Evolutionary conservation across 2,797 vertebrate genomes (phyloP).

Genomic region (Spondyliosoma cantharus): DNA sequence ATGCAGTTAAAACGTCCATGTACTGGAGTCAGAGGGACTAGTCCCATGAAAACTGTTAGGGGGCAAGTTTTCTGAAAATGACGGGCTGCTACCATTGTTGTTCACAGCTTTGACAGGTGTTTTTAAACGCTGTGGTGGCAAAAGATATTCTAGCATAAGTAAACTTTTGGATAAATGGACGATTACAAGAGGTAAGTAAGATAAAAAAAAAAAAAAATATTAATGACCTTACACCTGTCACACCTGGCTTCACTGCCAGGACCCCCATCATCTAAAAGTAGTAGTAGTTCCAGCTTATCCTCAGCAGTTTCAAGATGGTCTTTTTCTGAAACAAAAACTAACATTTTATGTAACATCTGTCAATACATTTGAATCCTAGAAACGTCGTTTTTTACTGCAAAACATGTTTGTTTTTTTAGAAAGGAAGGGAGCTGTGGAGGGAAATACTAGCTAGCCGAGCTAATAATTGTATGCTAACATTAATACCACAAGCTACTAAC

Average conservation of each 20-base stretch:
- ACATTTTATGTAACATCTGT: neutral
- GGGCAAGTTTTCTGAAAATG: too few relatives aligned
- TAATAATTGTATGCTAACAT: neutral
- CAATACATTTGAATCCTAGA: neutral
- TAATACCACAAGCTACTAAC: neutral
- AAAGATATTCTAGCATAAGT: neutral
- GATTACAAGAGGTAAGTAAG: too few relatives aligned
- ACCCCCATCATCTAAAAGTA: too few relatives aligned
- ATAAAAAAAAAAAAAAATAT: neutral
- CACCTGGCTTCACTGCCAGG: neutral
- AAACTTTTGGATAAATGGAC: neutral
- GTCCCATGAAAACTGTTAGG: neutral
- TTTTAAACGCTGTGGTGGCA: neutral
- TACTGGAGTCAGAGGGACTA: neutral
- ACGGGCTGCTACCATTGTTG: neutral
- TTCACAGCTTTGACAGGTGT: neutral
- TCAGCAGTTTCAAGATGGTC: neutral
- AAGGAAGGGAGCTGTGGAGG: neutral
- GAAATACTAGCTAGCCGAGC: neutral
- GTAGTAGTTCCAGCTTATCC: too few relatives aligned
- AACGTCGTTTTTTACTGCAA: too few relatives aligned
- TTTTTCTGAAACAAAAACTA: neutral
- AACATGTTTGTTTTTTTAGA: neutral
- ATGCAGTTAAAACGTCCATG: neutral
- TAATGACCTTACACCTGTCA: neutral